Percentiles rank a stretch among this genome's conserved stretches.
phyloP scores from a whole-genome alignment of 2,113 vertebrate species.

The Sterna hirundo region DNA sequence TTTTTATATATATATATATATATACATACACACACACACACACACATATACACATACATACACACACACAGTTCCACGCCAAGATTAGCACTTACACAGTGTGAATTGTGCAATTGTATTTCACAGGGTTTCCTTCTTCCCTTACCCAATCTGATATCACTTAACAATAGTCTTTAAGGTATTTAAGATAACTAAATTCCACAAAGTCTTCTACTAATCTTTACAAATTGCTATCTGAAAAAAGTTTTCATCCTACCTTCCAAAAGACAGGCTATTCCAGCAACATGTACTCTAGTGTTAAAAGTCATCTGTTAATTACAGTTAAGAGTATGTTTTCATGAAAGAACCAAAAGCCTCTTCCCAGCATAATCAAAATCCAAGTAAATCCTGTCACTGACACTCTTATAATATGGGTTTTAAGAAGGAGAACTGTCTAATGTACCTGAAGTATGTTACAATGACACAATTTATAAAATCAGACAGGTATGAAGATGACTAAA shows the following conservation, averaged over 20 bases:
- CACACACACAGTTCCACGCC: not conserved
- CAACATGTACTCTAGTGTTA: not conserved
- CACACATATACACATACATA: not conserved
- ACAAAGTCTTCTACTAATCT: not conserved
- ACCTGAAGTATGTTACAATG: not conserved
- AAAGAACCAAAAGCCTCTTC: not conserved
- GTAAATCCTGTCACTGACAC: not conserved
- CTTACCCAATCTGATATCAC: not conserved
- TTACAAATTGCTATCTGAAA: slow-evolving; percentile 10
- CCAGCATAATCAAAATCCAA: not conserved
- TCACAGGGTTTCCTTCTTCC: not conserved
- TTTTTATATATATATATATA: not conserved
- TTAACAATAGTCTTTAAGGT: not conserved
- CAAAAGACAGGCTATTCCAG: not conserved
- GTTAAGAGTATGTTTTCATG: not conserved
- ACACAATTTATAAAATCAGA: not conserved
- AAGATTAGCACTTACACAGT: not conserved
- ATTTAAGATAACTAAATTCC: slow-evolving; percentile 3
- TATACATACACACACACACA: not conserved
- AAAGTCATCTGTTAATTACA: not conserved
- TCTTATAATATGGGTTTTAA: not conserved
- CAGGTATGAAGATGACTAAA: not conserved
- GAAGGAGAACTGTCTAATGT: not conserved
- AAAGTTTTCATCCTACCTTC: not conserved
- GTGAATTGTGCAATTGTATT: not conserved